A percentile compares a stretch with the other conserved stretches of the same genome.
These are phyloP conservation scores for Tenualosa thibaudeaui DNA, from an alignment of 2,797 vertebrate species.

Conservation along the genomic window DNA sequence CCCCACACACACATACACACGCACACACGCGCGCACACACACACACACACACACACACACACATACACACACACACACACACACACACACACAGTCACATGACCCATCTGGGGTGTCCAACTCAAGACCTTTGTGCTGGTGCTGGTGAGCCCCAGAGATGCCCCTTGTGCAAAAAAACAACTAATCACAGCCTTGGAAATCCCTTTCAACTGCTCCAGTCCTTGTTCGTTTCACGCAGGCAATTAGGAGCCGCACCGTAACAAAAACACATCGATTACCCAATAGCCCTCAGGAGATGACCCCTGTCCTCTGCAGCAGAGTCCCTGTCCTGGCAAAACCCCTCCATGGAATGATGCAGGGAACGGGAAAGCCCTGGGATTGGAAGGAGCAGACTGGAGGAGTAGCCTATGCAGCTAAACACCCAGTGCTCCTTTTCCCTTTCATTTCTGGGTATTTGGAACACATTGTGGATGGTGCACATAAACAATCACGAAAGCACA, in stretches of 20 bases:
- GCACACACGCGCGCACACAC: no score
- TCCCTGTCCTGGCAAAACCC: neutral
- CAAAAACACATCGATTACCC: constrained; percentile 8
- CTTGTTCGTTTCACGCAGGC: neutral
- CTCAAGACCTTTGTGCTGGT: neutral
- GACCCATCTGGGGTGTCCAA: neutral
- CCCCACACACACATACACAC: neutral
- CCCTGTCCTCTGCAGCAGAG: neutral
- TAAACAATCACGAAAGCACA: constrained; percentile 6
- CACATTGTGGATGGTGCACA: neutral
- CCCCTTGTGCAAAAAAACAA: neutral
- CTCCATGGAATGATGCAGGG: neutral
- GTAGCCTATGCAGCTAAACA: neutral
- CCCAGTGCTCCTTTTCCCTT: neutral
- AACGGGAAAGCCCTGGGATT: no score
- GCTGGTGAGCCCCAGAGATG: neutral
- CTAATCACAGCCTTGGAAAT: constrained; percentile 2
- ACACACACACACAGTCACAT: neutral
- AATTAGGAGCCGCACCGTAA: neutral
- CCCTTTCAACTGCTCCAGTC: neutral
- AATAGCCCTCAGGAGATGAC: neutral
- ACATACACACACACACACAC: no score
- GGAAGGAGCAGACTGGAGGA: neutral
- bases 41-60: no score
- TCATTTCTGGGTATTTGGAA: neutral